Percentiles rank a stretch among this genome's conserved stretches.
Evolutionary conservation across 2,797 vertebrate genomes (phyloP).

Genomic region (Avahi laniger): DNA sequence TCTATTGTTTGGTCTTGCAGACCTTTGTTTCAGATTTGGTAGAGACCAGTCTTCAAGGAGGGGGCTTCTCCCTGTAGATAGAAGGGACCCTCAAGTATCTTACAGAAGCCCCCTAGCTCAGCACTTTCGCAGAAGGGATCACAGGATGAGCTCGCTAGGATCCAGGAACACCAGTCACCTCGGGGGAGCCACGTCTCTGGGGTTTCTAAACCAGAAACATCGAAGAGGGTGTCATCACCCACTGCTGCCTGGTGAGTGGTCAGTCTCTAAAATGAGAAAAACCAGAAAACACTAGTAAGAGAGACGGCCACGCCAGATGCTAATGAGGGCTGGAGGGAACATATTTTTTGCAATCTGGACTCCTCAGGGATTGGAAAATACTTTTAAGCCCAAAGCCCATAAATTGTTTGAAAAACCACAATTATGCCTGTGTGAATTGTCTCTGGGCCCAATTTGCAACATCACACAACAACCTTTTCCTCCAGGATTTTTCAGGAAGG

Average conservation of each 20-base stretch:
- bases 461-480: background rate
- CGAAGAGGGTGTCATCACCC: background rate
- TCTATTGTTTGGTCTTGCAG: background rate
- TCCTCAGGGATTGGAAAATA: constrained; percentile 19
- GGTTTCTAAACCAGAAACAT: background rate
- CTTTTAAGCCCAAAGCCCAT: background rate
- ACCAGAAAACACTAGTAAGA: background rate
- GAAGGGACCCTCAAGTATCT: background rate
- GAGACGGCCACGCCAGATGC: background rate
- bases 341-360: background rate
- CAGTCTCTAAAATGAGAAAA: background rate
- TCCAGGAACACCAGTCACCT: background rate
- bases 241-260: background rate
- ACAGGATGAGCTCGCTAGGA: background rate
- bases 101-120: background rate
- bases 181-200: background rate
- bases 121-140: background rate
- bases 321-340: background rate
- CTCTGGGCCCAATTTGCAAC: background rate
- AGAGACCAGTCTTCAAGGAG: background rate
- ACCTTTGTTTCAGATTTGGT: background rate
- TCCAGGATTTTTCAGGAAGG: background rate
- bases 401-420: constrained; percentile 29
- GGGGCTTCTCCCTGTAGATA: background rate
- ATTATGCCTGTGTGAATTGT: background rate